Conservation (phyloP, 2,113 vertebrate genomes). For the Sitta europaea region DNA sequence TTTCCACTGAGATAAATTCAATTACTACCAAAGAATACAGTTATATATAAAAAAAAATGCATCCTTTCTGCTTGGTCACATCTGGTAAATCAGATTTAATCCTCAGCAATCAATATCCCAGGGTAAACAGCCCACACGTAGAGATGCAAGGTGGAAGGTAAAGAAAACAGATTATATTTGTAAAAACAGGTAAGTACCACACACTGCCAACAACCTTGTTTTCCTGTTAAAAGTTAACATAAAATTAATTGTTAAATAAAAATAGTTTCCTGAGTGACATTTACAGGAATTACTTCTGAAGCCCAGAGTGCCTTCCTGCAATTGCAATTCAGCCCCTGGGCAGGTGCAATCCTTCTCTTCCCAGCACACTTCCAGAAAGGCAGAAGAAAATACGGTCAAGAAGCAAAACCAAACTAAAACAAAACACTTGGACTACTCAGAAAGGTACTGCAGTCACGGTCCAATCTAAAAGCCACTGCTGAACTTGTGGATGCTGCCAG, state of each 20-base stretch:
- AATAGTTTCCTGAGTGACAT: neutral
- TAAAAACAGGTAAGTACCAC: neutral
- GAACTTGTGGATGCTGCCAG: neutral
- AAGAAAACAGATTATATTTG: neutral
- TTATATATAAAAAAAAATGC: neutral
- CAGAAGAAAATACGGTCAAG: neutral
- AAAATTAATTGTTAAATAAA: neutral
- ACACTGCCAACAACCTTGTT: neutral
- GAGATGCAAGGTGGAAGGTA: neutral
- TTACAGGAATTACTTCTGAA: neutral
- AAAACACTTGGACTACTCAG: neutral
- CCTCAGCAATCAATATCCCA: neutral
- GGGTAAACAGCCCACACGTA: neutral
- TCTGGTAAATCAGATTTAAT: neutral
- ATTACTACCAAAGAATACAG: neutral
- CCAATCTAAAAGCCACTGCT: neutral
- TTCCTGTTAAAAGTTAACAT: neutral
- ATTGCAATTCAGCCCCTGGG: neutral
- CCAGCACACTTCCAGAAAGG: neutral
- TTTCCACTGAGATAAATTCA: neutral
- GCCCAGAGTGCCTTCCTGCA: neutral
- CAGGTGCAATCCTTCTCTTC: neutral
- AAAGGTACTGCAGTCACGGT: fast-evolving
- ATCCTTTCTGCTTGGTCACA: neutral
- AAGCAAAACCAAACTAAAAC: neutral